Base-by-base conservation (phyloP, 2,113 vertebrate genomes). In the Pyxicephalus adspersus region DNA sequence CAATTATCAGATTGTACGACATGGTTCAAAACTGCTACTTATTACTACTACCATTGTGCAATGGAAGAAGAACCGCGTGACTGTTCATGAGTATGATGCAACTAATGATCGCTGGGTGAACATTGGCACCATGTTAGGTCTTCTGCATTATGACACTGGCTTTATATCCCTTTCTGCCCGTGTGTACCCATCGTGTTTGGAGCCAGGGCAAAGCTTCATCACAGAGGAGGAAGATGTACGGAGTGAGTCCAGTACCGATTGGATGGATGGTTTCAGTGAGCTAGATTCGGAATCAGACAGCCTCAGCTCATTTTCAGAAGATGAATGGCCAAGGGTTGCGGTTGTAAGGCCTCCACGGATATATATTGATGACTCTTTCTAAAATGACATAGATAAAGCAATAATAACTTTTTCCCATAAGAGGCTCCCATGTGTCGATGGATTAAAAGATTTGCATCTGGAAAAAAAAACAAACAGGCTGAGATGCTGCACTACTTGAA, bases 161-260 rank as follows among this genome's bases (percentile, higher is more conserved):
- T 95, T 92, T 0, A 92, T 94, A 84, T 95, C 94, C 29, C 92
- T 96, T 34, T 94, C 94, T 7, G 93, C 93, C 1, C 93, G 94
- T 0, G 88, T 96, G 50, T 95, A 95, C 88, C 94, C 94, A 3
- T 90, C 91, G 7, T 94, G 94, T 78, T 89, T 96, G 16, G 90
- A 93, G 84, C 93, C 94, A 0, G 94, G 93, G 1, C 93, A 94
- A 84, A 94, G 93, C 86, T 95, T 95, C 83, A 90, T 94, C n/a
- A 93, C 91, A 2, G 95, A 95, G 83, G 95, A 96, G 84, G 94
- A 95, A 18, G 93, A 96, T 28, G 94, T 94, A 3, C 84, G 88
- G 82, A 95, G 94, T 11, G 95, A 94, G 61, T 95, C 95, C 73
- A 96, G 95, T 31, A 94, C 94, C 15, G 95, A 96, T 84, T 96